phyloP scores from a whole-genome alignment of 2,113 vertebrate species.

The Eclectus roratus region DNA sequence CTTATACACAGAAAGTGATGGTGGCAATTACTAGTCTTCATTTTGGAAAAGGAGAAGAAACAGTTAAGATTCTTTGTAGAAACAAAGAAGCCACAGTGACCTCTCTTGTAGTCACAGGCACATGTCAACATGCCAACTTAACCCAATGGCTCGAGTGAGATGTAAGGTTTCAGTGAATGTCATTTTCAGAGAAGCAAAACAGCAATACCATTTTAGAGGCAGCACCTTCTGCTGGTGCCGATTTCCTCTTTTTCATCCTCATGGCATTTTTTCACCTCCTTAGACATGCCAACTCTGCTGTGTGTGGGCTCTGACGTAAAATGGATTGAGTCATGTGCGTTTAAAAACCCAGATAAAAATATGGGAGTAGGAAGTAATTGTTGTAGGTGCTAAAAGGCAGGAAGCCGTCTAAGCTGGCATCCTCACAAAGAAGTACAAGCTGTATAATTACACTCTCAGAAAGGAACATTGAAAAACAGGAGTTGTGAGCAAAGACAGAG shows the following conservation, averaged over 20 bases:
- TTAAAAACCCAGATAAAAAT: background rate
- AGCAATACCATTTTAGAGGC: too few relatives aligned
- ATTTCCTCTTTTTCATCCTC: background rate
- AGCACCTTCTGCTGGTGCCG: background rate
- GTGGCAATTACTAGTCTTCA: background rate
- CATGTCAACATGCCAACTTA: rapidly evolving
- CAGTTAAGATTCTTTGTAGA: background rate
- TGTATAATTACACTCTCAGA: background rate
- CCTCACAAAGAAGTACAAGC: background rate
- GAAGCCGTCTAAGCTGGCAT: background rate
- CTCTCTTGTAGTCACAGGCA: background rate
- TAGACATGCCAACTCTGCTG: background rate
- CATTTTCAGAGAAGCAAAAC: background rate
- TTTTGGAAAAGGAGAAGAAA: background rate
- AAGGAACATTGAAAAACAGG: background rate
- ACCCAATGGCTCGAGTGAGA: rapidly evolving
- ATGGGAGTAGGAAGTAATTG: background rate
- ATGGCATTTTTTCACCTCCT: background rate
- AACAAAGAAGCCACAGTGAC: background rate
- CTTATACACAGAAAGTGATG: background rate
- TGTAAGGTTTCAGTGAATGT: background rate
- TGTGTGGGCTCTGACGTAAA: background rate
- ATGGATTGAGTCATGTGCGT: background rate
- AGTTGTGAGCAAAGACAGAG: background rate
- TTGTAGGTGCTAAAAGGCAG: background rate